Evolutionary conservation across 2,113 vertebrate genomes (phyloP).

Genomic region (Physeter macrocephalus): DNA sequence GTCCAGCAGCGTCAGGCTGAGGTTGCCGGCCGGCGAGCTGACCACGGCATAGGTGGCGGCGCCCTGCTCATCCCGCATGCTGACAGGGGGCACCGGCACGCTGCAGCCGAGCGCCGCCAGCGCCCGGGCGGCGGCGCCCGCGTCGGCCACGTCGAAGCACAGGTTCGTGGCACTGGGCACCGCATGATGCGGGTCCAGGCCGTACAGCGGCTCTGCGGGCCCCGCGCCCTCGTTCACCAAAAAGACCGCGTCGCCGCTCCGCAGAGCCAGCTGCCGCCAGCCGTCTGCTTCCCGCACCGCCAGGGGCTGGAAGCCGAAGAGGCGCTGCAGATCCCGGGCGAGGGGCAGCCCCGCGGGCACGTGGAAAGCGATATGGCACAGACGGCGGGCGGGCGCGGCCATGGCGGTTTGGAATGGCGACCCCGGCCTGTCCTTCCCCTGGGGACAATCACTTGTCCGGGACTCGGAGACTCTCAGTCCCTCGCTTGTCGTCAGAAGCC

Average conservation of each 20-base stretch:
- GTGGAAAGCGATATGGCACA: conserved; percentile 91
- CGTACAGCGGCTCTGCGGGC: conserved; percentile 79
- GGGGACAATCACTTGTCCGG: neutral
- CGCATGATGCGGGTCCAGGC: conserved; percentile 68
- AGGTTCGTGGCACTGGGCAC: conserved; percentile 91
- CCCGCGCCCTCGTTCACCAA: conserved; percentile 84
- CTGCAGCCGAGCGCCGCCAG: conserved; percentile 83
- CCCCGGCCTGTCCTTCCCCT: neutral
- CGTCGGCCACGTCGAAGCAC: conserved; percentile 91
- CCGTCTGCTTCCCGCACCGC: conserved; percentile 79
- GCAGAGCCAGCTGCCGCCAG: conserved; percentile 86
- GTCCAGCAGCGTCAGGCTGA: conserved; percentile 92
- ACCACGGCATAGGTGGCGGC: conserved; percentile 85
- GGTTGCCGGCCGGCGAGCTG: conserved; percentile 86
- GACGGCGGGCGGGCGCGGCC: conserved; percentile 83
- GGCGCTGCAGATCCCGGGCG: conserved; percentile 80
- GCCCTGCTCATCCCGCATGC: conserved; percentile 80
- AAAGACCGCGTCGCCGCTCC: conserved; percentile 84
- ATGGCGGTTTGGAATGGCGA: conserved; percentile 70
- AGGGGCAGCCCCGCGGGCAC: conserved; percentile 82
- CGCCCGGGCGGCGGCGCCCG: conserved; percentile 73
- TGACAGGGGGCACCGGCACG: conserved; percentile 84
- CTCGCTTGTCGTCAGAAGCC: neutral
- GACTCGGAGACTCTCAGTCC: neutral
- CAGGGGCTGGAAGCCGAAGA: conserved; percentile 86